Conservation (phyloP, 2,888 invertebrate genomes). For the Alentia gelatinosa region DNA sequence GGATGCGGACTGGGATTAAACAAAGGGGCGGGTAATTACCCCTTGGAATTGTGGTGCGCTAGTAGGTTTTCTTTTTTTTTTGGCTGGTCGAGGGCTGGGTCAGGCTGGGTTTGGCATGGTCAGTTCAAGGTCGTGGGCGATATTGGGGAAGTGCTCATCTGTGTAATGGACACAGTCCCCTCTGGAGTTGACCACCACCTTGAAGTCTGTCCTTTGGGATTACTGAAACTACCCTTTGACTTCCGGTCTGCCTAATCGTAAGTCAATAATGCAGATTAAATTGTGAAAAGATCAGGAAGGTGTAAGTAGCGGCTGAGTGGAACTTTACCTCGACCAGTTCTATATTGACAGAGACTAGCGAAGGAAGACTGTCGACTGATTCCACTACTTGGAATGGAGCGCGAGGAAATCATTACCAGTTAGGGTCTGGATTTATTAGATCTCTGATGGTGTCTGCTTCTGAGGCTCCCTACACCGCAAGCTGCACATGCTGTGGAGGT, state of each 20-base stretch:
- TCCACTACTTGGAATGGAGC: not conserved
- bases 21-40: slow-evolving; percentile 42
- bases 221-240: slow-evolving; percentile 27
- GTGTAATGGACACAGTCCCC: slow-evolving; percentile 17
- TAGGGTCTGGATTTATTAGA: slow-evolving; percentile 11
- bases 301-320: not conserved
- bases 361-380: not conserved
- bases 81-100: not conserved
- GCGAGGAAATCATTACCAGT: slow-evolving; percentile 29
- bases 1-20: slow-evolving; percentile 46
- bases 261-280: slow-evolving; percentile 49
- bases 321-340: not conserved
- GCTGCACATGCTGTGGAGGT: not conserved
- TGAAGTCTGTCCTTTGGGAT: slow-evolving; percentile 30
- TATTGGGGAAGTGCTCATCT: slow-evolving; percentile 37
- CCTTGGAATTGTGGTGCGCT: not conserved
- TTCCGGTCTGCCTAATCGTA: slow-evolving; percentile 42
- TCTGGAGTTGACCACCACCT: not conserved
- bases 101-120: slow-evolving; percentile 23
- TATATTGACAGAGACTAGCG: slow-evolving; percentile 4
- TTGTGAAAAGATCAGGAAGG: slow-evolving; percentile 22
- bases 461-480: not conserved
- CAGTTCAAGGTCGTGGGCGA: not conserved
- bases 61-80: not conserved
- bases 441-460: slow-evolving; percentile 12